Conservation (phyloP, 2,797 vertebrate genomes). For the Sebastiscus tertius region DNA sequence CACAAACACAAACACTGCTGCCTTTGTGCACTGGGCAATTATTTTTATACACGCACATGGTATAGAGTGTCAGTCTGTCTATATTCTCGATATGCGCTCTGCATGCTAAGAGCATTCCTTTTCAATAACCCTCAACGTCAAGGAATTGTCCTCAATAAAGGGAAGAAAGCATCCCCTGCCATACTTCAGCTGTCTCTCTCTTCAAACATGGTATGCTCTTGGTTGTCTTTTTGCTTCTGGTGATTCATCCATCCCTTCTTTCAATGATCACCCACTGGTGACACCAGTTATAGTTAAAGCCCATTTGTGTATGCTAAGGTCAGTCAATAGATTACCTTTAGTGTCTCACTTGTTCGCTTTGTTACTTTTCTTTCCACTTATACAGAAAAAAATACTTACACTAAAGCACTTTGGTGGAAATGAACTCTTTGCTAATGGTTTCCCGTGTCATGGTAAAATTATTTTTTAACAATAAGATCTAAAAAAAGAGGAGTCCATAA, state of each 20-base stretch:
- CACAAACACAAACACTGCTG: slow-evolving; percentile 56
- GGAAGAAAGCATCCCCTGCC: not conserved
- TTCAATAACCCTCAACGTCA: slow-evolving; percentile 15
- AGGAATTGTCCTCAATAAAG: not conserved
- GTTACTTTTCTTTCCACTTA: not conserved
- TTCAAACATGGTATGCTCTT: slow-evolving; percentile 1
- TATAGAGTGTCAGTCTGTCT: not conserved
- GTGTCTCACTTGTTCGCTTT: not conserved
- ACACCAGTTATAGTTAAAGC: not conserved
- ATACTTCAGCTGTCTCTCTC: not conserved
- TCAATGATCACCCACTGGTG: not conserved
- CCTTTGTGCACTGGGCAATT: slow-evolving; percentile 19
- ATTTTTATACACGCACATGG: not conserved
- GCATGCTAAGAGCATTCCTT: not conserved
- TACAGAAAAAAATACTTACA: not conserved
- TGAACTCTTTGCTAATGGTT: not conserved
- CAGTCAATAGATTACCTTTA: not conserved
- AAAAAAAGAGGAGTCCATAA: not conserved
- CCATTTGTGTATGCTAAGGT: not conserved
- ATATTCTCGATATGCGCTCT: not conserved
- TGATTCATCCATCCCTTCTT: slow-evolving; percentile 34
- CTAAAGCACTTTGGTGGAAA: not conserved
- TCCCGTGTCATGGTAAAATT: not conserved
- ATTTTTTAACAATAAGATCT: not conserved
- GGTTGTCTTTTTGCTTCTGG: not conserved